These are phyloP conservation scores for Botia almorhae DNA, from an alignment of 2,797 vertebrate genomes.

Conservation along the genomic window DNA sequence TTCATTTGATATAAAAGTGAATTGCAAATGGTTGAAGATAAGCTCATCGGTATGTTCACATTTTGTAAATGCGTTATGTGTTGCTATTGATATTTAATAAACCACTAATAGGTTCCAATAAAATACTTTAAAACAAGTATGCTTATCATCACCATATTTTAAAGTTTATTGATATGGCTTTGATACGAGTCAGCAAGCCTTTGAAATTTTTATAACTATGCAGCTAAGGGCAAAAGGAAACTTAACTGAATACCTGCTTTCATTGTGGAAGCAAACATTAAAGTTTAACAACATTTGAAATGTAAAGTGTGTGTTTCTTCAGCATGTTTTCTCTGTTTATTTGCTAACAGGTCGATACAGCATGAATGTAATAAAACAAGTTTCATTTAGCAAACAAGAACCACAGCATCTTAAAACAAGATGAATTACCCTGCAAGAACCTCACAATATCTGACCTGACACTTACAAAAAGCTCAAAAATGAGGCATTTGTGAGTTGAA, in stretches of 20 bases:
- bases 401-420: conserved; percentile 8
- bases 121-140: conserved; percentile 2
- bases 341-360: conserved; percentile 23
- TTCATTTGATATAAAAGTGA: conserved; percentile 28
- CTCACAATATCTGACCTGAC: background rate
- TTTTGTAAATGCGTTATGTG: background rate
- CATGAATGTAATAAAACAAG: conserved; percentile 6
- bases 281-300: conserved; percentile 24
- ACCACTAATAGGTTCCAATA: background rate
- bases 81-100: background rate
- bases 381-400: conserved; percentile 20
- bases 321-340: conserved; percentile 20
- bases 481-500: background rate
- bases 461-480: conserved; percentile 6
- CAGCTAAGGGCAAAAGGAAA: background rate
- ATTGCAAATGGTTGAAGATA: background rate
- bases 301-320: conserved; percentile 5
- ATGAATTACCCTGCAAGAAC: background rate
- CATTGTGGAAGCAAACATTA: conserved; percentile 1
- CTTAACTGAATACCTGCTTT: conserved; percentile 5
- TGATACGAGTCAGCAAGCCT: background rate
- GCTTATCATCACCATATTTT: background rate
- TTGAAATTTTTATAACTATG: conserved; percentile 13
- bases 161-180: background rate
- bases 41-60: background rate